Conservation (phyloP, 2,797 vertebrate genomes). For the Prionace glauca region DNA sequence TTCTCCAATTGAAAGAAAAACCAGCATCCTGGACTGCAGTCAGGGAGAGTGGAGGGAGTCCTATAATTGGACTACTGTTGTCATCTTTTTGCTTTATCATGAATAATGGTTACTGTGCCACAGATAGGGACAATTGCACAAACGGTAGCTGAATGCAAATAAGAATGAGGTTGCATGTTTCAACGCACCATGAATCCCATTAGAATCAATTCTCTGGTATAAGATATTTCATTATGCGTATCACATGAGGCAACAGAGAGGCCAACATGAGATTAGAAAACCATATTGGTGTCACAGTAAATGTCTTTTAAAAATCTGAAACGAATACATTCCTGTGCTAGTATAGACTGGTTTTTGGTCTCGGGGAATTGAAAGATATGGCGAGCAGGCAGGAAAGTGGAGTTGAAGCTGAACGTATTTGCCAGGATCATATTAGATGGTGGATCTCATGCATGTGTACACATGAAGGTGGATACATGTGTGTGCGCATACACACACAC, state of each 20-base stretch:
- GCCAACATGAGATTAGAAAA: not conserved
- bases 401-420: no score
- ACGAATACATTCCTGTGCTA: not conserved
- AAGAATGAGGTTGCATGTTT: not conserved
- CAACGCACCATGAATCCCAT: not conserved
- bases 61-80: not conserved
- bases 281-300: not conserved
- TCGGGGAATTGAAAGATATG: not conserved
- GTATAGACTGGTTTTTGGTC: not conserved
- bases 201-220: constrained; percentile 39
- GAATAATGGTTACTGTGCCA: not conserved
- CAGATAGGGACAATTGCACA: not conserved
- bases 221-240: constrained; percentile 36
- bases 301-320: not conserved
- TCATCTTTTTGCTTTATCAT: not conserved
- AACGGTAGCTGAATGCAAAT: not conserved
- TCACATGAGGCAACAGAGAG: not conserved
- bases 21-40: not conserved
- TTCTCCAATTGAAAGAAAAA: not conserved
- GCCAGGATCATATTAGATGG: no score
- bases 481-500: no score
- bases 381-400: not conserved
- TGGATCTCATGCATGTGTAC: not conserved
- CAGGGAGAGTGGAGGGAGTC: not conserved
- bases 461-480: no score